Conservation (phyloP, 2,113 vertebrate species). For the Tetraodon nigroviridis region DNA sequence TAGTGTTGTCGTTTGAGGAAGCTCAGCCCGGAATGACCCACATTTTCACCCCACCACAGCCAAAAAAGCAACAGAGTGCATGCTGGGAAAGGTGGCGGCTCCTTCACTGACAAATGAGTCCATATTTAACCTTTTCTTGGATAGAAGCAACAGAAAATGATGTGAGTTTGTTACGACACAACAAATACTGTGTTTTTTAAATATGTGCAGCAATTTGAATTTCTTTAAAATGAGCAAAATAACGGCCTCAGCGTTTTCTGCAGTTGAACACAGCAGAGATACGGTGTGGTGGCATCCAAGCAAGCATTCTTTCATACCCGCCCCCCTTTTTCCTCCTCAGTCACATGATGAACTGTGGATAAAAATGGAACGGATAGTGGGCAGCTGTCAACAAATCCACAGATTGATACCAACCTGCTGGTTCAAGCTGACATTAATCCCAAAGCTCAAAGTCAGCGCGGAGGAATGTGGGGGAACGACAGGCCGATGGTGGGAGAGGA, state of each 20-base stretch:
- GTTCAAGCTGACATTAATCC: slow-evolving; percentile 65
- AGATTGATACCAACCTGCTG: slow-evolving; percentile 48
- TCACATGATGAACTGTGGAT: slow-evolving; percentile 44
- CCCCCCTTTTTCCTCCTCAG: slow-evolving; percentile 2
- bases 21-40: not conserved
- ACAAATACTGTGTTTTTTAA: no score
- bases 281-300: no score
- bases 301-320: no score
- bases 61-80: slow-evolving; percentile 21
- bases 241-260: no score
- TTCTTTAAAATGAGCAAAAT: no score
- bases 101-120: slow-evolving; percentile 12
- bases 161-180: no score
- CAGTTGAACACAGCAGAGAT: no score
- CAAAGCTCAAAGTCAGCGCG: slow-evolving; percentile 55
- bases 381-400: slow-evolving; percentile 60
- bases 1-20: not conserved
- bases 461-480: slow-evolving; percentile 43
- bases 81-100: slow-evolving; percentile 41
- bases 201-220: no score
- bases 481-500: slow-evolving; percentile 32
- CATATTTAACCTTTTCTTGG: no score
- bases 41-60: slow-evolving; percentile 27
- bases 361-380: slow-evolving; percentile 38
- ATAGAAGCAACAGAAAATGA: no score